Base-by-base conservation (phyloP, 2,113 vertebrate species). In the Phaethon lepturus region DNA sequence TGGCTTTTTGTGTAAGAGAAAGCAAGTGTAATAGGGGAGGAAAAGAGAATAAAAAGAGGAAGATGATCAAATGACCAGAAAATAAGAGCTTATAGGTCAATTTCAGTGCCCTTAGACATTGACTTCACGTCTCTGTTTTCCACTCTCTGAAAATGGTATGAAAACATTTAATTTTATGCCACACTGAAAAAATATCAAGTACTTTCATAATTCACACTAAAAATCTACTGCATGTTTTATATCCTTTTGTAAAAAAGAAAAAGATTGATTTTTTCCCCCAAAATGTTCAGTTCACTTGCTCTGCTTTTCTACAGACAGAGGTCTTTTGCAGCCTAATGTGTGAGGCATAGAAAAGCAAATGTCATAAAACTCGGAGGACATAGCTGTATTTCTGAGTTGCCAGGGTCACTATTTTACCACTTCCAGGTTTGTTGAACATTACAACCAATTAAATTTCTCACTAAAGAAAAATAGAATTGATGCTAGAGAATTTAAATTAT, bases 221-320 rank as follows among this genome's bases (percentile, higher is more conserved):
- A 91, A 79, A 59, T 11, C 4, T 59, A 28, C 26, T 28, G 2
- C 24, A 45, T 13, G 1, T 42, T 91, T 75, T 63, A 63, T 68
- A 35, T 19, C 23, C 1, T 91, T 80, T 60, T 42, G 38, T 31
- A 47, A 3, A 22, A 90, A 86, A 58, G 28, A 13, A 50, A 4
- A 17, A 1, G 1, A 23, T 7, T 60, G 4, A 0, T 5, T 62
- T 59, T 63, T 64, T 19, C 16, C 8, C 28, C 16, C 42, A 16
- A 62, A 78, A 11, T 45, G 2, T 75, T 85, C 18, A 66, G 18
- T 19, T 75, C 19, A 31, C 87, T 75, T 66, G 0, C 5, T 55
- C 4, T 59, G 15, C 18, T 84, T 56, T 91, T 58, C 40, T 75
- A 35, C 26, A 66, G 4, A 10, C 9, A 56, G 25, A 58, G 4